These are phyloP conservation scores for Puffinus mauretanicus DNA, from an alignment of 2,113 vertebrate species.

Conservation along the genomic window DNA sequence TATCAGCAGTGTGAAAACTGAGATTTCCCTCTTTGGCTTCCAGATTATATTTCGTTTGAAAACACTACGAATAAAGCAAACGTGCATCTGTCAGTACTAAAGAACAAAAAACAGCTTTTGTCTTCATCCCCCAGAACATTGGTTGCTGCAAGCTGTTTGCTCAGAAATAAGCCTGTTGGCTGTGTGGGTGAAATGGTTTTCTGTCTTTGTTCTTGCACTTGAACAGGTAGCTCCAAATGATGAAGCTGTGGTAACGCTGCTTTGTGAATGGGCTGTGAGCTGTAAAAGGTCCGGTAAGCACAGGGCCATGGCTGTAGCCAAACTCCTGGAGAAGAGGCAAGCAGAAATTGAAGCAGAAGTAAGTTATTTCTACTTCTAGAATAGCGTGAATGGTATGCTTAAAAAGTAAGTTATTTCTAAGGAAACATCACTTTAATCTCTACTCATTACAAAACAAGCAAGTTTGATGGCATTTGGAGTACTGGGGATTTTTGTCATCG, in stretches of 20 bases:
- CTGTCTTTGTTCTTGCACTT: neutral
- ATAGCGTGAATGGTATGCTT: neutral
- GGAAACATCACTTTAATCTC: neutral
- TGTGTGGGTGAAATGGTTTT: neutral
- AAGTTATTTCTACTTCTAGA: neutral
- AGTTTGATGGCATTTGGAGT: neutral
- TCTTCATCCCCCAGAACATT: accelerated
- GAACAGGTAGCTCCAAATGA: conserved; percentile 62
- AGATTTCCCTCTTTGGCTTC: neutral
- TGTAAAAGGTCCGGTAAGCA: conserved; percentile 74
- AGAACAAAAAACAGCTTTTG: neutral
- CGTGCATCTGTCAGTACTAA: accelerated
- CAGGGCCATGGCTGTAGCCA: conserved; percentile 75
- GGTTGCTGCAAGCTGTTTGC: neutral
- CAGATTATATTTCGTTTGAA: neutral
- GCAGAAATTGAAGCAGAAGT: conserved; percentile 76
- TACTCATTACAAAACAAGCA: neutral
- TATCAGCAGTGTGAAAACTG: neutral
- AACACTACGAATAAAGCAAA: neutral
- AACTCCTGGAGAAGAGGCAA: conserved; percentile 77
- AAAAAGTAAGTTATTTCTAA: neutral
- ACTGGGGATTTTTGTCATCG: neutral
- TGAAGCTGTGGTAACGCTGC: conserved; percentile 65
- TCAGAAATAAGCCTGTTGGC: neutral
- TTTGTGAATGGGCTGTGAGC: conserved; percentile 79